These are phyloP conservation scores for Tyto alba DNA, from an alignment of 2,113 vertebrate species.

Conservation along the genomic window DNA sequence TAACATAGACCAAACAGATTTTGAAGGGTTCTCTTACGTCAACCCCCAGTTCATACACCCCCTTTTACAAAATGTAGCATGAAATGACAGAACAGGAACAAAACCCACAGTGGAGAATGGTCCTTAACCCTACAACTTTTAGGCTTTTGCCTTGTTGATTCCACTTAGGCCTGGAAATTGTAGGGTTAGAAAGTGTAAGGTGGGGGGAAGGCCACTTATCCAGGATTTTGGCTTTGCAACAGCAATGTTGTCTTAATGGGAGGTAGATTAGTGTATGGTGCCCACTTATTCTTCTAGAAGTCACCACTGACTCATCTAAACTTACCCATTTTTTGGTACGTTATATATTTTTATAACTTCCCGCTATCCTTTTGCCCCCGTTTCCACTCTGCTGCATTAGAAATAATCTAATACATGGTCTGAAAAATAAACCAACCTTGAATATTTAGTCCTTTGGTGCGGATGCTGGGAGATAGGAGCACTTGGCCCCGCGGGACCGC, in stretches of 20 bases:
- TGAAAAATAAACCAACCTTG: neutral
- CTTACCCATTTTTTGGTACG: conserved; percentile 50
- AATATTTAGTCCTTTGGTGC: neutral
- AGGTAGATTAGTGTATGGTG: neutral
- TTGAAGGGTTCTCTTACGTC: conserved; percentile 94
- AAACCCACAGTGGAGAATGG: neutral
- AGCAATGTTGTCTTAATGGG: neutral
- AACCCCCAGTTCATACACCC: conserved; percentile 91
- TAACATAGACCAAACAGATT: conserved; percentile 98
- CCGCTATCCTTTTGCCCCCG: conserved; percentile 15
- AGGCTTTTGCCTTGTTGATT: conserved; percentile 59
- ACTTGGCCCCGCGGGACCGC: neutral
- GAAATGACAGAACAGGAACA: conserved; percentile 58
- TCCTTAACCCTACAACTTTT: conserved; percentile 62
- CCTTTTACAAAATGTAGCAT: conserved; percentile 82
- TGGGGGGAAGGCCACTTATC: conserved; percentile 14
- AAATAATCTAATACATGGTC: neutral
- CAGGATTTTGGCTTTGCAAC: conserved; percentile 43
- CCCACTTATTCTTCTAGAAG: conserved; percentile 34
- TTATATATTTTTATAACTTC: conserved; percentile 33
- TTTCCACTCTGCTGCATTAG: neutral
- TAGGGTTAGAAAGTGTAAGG: conserved; percentile 50
- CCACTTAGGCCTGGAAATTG: conserved; percentile 62
- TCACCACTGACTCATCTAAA: conserved; percentile 10
- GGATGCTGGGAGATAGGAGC: neutral